Conservation (phyloP, 2,888 invertebrate genomes). For the Adineta ricciae region DNA sequence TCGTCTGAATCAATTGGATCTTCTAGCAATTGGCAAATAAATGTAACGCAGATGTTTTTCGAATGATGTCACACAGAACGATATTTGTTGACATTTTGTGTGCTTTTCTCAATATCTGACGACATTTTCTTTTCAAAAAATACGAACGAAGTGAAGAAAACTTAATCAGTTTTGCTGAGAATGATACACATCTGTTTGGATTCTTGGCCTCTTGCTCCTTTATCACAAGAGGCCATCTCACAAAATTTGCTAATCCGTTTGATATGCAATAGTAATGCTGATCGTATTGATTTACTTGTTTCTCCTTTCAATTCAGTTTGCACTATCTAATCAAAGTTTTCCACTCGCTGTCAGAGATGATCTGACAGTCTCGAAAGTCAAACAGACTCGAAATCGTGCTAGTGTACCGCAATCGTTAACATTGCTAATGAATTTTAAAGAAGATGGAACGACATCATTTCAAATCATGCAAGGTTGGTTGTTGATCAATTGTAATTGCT, state of each 20-base stretch:
- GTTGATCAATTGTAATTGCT: neutral
- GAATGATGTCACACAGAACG: no score
- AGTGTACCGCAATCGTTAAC: constrained; percentile 23
- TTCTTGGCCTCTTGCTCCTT: no score
- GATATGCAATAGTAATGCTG: neutral
- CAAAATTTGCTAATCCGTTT: no score
- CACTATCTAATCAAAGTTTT: no score
- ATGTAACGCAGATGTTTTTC: neutral
- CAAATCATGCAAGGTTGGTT: constrained; percentile 22
- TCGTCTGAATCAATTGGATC: no score
- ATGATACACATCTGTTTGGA: no score
- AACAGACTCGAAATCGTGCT: neutral
- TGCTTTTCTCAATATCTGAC: no score
- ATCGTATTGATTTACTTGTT: neutral
- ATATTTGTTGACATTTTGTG: no score
- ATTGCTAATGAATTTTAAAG: constrained; percentile 31
- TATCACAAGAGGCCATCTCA: no score
- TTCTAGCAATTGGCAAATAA: neutral
- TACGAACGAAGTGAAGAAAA: no score
- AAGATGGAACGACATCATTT: constrained; percentile 28
- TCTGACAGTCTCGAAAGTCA: neutral
- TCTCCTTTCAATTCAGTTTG: neutral
- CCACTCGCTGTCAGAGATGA: neutral
- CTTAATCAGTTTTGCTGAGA: no score
- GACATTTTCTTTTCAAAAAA: no score